Evolutionary conservation across 2,888 invertebrate genomes (phyloP).

Genomic region (Nephrotoma flavescens): DNA sequence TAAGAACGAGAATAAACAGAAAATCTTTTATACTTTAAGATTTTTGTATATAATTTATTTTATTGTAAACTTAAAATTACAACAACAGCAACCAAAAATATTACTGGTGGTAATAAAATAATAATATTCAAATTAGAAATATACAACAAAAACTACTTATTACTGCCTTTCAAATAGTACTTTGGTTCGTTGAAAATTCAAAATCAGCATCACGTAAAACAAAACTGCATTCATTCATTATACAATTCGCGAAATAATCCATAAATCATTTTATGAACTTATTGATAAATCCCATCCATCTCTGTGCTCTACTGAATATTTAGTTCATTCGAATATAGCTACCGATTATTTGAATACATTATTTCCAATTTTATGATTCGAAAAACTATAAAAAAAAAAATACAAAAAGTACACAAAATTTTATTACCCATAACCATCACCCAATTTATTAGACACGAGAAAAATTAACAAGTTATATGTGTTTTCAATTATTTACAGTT

Average conservation of each 20-base stretch:
- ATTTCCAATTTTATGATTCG: neutral
- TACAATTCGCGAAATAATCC: too few relatives aligned
- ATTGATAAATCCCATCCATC: neutral
- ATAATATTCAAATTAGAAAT: neutral
- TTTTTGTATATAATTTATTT: neutral
- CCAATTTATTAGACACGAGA: neutral
- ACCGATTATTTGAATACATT: too few relatives aligned
- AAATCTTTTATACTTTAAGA: neutral
- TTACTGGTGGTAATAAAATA: neutral
- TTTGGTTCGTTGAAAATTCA: too few relatives aligned
- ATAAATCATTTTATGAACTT: neutral
- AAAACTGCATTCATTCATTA: too few relatives aligned
- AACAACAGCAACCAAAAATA: neutral
- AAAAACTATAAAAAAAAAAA: neutral
- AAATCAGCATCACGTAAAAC: too few relatives aligned
- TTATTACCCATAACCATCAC: neutral
- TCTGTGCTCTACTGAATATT: neutral
- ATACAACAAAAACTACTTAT: neutral
- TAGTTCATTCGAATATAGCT: too few relatives aligned
- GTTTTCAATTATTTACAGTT: slow-evolving; percentile 32
- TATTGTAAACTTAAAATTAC: neutral
- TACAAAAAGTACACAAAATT: neutral
- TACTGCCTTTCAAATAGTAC: neutral
- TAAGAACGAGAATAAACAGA: neutral
- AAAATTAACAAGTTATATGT: neutral